These are phyloP conservation scores for Cyclura pinguis DNA, from an alignment of 2,797 vertebrate species.

Conservation along the genomic window DNA sequence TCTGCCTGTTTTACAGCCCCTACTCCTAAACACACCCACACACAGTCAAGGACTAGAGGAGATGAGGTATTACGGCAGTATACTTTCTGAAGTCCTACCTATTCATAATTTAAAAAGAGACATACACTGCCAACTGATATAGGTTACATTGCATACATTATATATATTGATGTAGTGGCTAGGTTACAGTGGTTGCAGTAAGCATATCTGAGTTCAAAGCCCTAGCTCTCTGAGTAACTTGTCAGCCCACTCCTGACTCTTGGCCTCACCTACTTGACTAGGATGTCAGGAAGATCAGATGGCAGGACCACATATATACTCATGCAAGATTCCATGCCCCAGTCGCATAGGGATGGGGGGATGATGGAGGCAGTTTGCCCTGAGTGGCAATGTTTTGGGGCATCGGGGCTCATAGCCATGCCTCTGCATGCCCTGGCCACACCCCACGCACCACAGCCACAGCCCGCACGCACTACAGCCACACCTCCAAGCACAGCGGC, in stretches of 20 bases:
- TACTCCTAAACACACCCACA: neutral
- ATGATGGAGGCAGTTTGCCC: too few species aligned
- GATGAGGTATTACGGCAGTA: neutral
- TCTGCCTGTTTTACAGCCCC: constrained; percentile 34
- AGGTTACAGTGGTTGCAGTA: neutral
- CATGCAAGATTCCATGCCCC: too few species aligned
- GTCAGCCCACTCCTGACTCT: neutral
- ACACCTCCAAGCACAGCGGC: too few species aligned
- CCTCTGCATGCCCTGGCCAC: too few species aligned
- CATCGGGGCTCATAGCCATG: too few species aligned
- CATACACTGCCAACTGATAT: neutral
- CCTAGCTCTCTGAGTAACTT: neutral
- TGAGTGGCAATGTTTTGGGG: too few species aligned
- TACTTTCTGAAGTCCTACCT: neutral
- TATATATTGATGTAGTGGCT: neutral
- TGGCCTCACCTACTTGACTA: neutral
- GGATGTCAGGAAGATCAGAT: neutral
- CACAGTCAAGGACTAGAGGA: neutral
- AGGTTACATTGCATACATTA: too few species aligned
- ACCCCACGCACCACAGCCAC: too few species aligned
- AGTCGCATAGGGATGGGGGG: too few species aligned
- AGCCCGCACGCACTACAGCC: too few species aligned
- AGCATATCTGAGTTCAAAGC: neutral
- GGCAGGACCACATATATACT: neutral
- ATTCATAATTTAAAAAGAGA: neutral